phyloP scores from a whole-genome alignment of 2,888 invertebrate species.

The Diarsia dahlii region DNA sequence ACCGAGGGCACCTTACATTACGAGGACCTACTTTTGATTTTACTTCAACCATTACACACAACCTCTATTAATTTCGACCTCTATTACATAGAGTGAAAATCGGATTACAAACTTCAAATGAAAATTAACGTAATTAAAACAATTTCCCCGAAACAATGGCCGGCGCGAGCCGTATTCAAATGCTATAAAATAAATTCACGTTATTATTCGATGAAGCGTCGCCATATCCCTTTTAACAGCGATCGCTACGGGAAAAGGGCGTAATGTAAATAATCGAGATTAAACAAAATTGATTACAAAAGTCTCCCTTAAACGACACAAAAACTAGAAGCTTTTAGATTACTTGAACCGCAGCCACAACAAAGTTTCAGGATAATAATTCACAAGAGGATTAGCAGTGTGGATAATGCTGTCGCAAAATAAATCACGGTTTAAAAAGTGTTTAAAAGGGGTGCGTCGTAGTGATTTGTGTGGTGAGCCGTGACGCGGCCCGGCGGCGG shows the following conservation, averaged over 20 bases:
- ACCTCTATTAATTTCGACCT: slow-evolving; percentile 65
- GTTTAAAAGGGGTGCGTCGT: slow-evolving; percentile 80
- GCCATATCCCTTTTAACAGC: slow-evolving; percentile 58
- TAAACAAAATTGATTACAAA: slow-evolving; percentile 69
- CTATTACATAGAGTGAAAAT: slow-evolving; percentile 62
- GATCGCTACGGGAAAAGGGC: slow-evolving; percentile 50
- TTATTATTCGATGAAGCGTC: slow-evolving; percentile 72
- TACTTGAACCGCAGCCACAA: slow-evolving; percentile 81
- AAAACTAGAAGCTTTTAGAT: slow-evolving; percentile 79
- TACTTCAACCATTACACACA: slow-evolving; percentile 64
- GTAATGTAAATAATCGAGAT: slow-evolving; percentile 65
- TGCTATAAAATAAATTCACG: slow-evolving; percentile 63
- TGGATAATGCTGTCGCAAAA: slow-evolving; percentile 83
- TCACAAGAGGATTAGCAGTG: slow-evolving; percentile 83
- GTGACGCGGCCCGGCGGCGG: slow-evolving; percentile 64
- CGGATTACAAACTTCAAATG: slow-evolving; percentile 65
- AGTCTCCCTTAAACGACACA: slow-evolving; percentile 74
- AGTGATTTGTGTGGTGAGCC: slow-evolving; percentile 81
- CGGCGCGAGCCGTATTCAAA: slow-evolving; percentile 63
- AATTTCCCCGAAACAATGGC: slow-evolving; percentile 64
- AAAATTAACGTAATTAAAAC: slow-evolving; percentile 69
- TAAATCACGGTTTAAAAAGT: slow-evolving; percentile 85
- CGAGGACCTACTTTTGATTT: slow-evolving; percentile 66
- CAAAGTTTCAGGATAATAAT: slow-evolving; percentile 85
- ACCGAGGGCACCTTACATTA: slow-evolving; percentile 75